A percentile compares a stretch with the other conserved stretches of the same genome.
Conservation (phyloP, 2,888 invertebrate species). For the Ectobius pallidus region DNA sequence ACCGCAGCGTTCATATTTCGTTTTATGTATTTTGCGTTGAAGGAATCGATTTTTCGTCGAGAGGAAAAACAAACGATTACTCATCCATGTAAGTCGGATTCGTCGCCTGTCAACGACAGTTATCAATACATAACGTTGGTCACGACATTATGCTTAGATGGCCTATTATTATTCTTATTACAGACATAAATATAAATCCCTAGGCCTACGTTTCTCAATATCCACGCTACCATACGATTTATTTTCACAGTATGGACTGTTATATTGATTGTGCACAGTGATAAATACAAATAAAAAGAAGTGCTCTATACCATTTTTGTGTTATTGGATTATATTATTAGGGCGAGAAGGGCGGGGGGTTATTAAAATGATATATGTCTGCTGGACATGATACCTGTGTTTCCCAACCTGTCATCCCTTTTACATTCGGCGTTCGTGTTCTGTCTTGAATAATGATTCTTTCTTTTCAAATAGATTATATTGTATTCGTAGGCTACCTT, state of each 20-base stretch:
- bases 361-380: slow-evolving; percentile 22
- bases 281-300: slow-evolving; percentile 6
- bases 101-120: slow-evolving; percentile 28
- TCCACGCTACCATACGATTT: background rate
- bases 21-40: background rate
- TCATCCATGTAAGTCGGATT: slow-evolving; percentile 24
- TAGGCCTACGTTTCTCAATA: background rate
- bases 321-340: slow-evolving; percentile 20
- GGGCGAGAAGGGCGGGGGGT: slow-evolving; percentile 5
- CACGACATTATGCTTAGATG: slow-evolving; percentile 16
- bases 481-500: too few relatives aligned
- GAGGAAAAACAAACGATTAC: slow-evolving; percentile 21
- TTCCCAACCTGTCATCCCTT: background rate
- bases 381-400: slow-evolving; percentile 14
- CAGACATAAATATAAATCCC: background rate
- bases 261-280: slow-evolving; percentile 10
- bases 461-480: too few relatives aligned
- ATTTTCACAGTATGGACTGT: background rate
- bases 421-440: background rate
- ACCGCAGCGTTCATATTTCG: slow-evolving; percentile 1
- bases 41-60: slow-evolving; percentile 21
- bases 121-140: slow-evolving; percentile 21
- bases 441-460: too few relatives aligned
- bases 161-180: slow-evolving; percentile 21
- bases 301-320: background rate